These are phyloP conservation scores for Chelon auratus DNA, from an alignment of 2,797 vertebrate genomes.

Conservation along the genomic window DNA sequence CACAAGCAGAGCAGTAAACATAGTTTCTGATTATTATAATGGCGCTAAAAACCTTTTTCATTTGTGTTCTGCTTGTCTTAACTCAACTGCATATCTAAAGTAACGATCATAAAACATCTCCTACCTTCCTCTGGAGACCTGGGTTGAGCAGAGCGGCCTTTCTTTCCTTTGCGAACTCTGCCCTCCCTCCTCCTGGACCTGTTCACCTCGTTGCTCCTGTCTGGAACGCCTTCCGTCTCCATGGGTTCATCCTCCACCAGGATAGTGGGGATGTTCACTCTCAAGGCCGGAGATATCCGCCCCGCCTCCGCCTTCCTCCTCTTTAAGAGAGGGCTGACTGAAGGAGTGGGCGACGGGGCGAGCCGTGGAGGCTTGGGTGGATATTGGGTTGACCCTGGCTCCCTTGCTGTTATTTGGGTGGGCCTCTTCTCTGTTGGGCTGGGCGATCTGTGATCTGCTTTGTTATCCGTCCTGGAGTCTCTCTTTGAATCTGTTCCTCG, in stretches of 20 bases:
- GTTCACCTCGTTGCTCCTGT: conserved; percentile 14
- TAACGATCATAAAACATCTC: not conserved
- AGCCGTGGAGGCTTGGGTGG: conserved; percentile 72
- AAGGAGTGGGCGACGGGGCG: conserved; percentile 50
- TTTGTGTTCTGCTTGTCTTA: too few species aligned
- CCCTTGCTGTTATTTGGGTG: conserved; percentile 32
- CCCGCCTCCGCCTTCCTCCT: conserved; percentile 78
- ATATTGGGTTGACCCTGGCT: conserved; percentile 32
- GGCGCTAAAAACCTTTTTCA: too few species aligned
- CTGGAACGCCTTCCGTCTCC: conserved; percentile 54
- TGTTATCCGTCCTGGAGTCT: conserved; percentile 28
- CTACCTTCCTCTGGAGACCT: conserved; percentile 89
- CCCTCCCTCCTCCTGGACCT: conserved; percentile 71
- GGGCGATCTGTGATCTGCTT: conserved; percentile 35
- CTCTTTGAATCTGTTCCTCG: conserved; percentile 33
- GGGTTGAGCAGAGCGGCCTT: conserved; percentile 63
- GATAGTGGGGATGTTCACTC: conserved; percentile 73
- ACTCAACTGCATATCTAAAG: too few species aligned
- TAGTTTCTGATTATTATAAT: too few species aligned
- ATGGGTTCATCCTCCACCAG: conserved; percentile 76
- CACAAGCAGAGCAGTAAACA: too few species aligned
- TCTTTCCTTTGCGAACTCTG: conserved; percentile 61
- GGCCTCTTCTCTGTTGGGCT: conserved; percentile 56
- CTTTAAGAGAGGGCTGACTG: conserved; percentile 69
- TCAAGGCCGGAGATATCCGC: conserved; percentile 36